Conservation (phyloP, 2,113 vertebrate species). For the Platycercus adscitus region DNA sequence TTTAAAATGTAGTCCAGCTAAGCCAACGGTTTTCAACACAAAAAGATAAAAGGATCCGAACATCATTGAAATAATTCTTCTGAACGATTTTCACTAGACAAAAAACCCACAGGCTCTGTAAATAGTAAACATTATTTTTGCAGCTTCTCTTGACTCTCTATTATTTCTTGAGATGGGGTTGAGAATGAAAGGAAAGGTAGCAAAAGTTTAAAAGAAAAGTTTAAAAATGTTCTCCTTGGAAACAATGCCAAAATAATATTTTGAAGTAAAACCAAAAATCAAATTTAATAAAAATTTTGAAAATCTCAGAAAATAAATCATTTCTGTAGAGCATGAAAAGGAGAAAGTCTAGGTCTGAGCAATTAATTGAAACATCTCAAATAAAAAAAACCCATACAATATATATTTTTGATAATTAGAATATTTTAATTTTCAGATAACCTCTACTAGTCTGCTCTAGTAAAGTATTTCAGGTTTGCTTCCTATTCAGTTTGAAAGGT, state of each 20-base stretch:
- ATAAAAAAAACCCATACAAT: neutral
- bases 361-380: neutral
- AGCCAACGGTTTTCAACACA: neutral
- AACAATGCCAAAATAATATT: neutral
- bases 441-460: neutral
- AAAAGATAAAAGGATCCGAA: neutral
- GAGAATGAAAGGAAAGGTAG: neutral
- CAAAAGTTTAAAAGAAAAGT: neutral
- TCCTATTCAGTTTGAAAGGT: neutral
- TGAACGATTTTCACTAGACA: neutral
- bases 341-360: neutral
- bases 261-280: neutral
- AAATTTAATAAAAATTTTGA: neutral
- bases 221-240: neutral
- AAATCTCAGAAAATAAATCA: neutral
- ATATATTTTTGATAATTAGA: neutral
- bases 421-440: neutral
- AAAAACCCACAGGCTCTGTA: rapidly evolving
- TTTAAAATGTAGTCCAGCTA: neutral
- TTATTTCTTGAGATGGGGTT: neutral
- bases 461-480: neutral
- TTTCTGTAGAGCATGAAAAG: neutral
- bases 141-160: neutral
- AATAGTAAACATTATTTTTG: neutral
- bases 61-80: neutral